A percentile compares a stretch with the other conserved stretches of the same genome.
Conservation (phyloP, 2,797 vertebrate species). For the Clarias pachynema region DNA sequence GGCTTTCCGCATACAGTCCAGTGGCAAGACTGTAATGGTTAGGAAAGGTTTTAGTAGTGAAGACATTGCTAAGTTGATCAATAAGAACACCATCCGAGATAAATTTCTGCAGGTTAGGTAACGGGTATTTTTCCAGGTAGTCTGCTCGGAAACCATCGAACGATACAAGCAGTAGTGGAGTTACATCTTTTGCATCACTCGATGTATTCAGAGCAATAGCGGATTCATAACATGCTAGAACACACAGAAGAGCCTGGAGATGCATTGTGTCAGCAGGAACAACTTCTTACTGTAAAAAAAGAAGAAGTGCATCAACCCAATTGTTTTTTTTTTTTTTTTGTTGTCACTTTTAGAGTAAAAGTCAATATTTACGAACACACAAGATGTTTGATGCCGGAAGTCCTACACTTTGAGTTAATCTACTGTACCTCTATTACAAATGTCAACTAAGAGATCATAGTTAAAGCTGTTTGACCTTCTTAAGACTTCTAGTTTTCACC, state of each 20-base stretch:
- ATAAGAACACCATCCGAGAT: constrained; percentile 85
- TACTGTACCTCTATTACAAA: not conserved
- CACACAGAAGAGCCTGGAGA: constrained; percentile 33
- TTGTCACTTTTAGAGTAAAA: not conserved
- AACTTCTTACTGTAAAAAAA: constrained; percentile 20
- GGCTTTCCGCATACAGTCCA: constrained; percentile 91
- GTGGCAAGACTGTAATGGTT: constrained; percentile 97
- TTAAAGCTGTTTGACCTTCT: not conserved
- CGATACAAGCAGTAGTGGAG: constrained; percentile 86
- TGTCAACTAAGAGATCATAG: not conserved
- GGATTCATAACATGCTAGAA: constrained; percentile 45
- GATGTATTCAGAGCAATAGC: constrained; percentile 44
- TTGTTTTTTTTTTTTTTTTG: not conserved
- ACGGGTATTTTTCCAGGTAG: constrained; percentile 84
- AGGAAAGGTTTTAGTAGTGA: constrained; percentile 95
- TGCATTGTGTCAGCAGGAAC: constrained; percentile 40
- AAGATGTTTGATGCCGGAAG: not conserved
- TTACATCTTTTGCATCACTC: constrained; percentile 49
- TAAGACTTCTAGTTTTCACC: not conserved
- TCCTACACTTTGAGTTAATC: not conserved
- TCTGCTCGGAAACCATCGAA: constrained; percentile 96
- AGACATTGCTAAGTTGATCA: constrained; percentile 85
- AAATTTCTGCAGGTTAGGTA: constrained; percentile 86
- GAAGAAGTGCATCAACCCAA: not conserved
- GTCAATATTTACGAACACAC: not conserved